Conservation (phyloP, 2,113 vertebrate species). For the Piaya cayana region DNA sequence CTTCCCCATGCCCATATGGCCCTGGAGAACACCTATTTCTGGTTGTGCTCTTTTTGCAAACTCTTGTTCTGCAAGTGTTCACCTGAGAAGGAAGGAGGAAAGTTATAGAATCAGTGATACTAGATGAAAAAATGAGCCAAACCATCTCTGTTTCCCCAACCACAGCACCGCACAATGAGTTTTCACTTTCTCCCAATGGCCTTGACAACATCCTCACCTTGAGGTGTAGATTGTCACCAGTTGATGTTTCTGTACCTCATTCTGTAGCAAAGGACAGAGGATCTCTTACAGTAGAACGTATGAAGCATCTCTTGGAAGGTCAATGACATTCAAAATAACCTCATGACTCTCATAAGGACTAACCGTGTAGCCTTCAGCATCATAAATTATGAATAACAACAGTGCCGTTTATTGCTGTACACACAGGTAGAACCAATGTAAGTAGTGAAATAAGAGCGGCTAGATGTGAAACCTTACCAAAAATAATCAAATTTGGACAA, state of each 20-base stretch:
- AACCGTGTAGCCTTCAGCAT: neutral
- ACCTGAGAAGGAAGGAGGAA: neutral
- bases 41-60: neutral
- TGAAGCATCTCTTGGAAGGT: neutral
- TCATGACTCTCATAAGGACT: neutral
- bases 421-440: fast-evolving
- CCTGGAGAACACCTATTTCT: neutral
- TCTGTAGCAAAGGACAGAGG: neutral
- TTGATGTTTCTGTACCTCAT: neutral
- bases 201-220: neutral
- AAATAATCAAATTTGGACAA: neutral
- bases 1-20: neutral
- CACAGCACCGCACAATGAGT: neutral
- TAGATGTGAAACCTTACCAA: neutral
- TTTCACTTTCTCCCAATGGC: slow-evolving; percentile 31
- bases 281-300: neutral
- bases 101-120: fast-evolving
- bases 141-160: neutral
- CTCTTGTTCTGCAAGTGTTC: neutral
- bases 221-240: neutral
- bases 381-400: neutral
- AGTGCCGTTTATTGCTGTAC: neutral
- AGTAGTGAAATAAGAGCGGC: neutral
- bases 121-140: neutral
- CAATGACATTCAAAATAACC: neutral